Conservation (phyloP, 2,888 invertebrate species). For the Anagyrus pseudococci region DNA sequence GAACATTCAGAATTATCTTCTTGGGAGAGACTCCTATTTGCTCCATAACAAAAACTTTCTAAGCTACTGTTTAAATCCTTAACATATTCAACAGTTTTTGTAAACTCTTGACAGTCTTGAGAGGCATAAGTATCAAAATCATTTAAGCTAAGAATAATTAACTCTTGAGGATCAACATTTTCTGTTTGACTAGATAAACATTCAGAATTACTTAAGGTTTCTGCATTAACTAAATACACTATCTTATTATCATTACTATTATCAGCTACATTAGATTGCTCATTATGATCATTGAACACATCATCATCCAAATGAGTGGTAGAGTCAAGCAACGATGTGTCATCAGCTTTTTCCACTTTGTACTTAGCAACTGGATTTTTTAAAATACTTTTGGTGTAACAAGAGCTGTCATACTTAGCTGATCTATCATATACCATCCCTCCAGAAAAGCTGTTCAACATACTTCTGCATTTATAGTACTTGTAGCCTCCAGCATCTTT, state of each 20-base stretch:
- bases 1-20: background rate
- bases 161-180: background rate
- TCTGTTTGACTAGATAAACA: conserved; percentile 1
- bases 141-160: background rate
- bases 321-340: conserved; percentile 19
- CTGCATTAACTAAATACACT: background rate
- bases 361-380: background rate
- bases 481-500: conserved; percentile 23
- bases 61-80: too few relatives aligned
- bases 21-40: background rate
- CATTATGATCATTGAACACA: conserved; percentile 31
- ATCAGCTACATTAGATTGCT: conserved; percentile 6
- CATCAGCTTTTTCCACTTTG: too few relatives aligned
- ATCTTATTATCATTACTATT: background rate
- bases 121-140: background rate
- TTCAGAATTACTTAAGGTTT: background rate
- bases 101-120: background rate
- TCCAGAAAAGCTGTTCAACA: conserved; percentile 30
- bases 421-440: conserved; percentile 36
- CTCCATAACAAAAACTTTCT: too few relatives aligned
- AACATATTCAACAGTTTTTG: too few relatives aligned
- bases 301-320: conserved; percentile 33
- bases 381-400: background rate
- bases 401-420: background rate
- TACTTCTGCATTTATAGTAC: conserved; percentile 34